Base-by-base conservation (phyloP, 2,113 vertebrate species). In the Notarius quadriscutis region DNA sequence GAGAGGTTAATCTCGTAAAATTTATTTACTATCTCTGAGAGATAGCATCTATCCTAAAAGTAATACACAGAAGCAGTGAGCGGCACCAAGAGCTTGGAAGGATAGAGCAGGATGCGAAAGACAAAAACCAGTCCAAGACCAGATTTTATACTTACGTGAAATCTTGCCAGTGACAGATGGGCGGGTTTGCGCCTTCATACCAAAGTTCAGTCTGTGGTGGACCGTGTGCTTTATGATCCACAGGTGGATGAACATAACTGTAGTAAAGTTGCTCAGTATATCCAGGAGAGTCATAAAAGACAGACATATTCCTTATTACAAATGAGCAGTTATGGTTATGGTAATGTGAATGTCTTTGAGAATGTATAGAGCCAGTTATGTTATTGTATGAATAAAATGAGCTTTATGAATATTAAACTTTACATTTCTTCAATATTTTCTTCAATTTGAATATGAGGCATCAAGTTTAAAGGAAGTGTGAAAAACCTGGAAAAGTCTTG, bases 201-300 rank as follows among this genome's bases (percentile, higher is more conserved):
- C 71, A 7, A 55, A 55, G 50, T 51, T 53, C 50, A 22, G n/a
- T 22, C 15, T 58, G 83, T 15, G 17, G 18, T 8, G 69, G 67
- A 41, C 5, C 18, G 57, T 81, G 57, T n/a, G 11, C 18, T 55
- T 55, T 83, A n/a, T 83, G 41, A 83, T 27, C 81, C 48, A 67
- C 81, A 67, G 48, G 20, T n/a, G 41, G n/a, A 27, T 57, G 62
- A 62, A 62, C 82, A 80, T 80, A 88, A n/a, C 57, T 86, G 65
- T 82, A 60, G 74, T 82, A 58, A 75, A 63, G 87, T 55, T 81
- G 77, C 41, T 27, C 63, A 85, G 63, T 67, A 60, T 80, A 17
- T 69, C 11, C 78, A 57, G 57, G 50, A 75, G 48, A 85, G 41
- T 7, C 12, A 27, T 48, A 58, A n/a, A 53, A 57, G 58, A 50